A percentile compares a stretch with the other conserved stretches of the same genome.
Conservation (phyloP, 2,888 invertebrate species). For the Melipona beecheii region DNA sequence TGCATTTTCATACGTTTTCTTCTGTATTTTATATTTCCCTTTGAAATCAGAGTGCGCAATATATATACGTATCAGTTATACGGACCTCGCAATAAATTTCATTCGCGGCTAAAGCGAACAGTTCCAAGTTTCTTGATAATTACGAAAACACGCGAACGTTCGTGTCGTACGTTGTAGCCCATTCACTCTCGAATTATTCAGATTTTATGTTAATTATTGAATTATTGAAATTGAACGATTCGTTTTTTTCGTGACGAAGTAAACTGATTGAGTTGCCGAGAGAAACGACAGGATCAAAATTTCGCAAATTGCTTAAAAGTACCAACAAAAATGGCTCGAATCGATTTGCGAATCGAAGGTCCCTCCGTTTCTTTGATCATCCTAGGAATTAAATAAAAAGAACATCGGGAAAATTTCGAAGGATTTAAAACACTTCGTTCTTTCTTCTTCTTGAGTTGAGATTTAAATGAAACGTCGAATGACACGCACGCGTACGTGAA, state of each 20-base stretch:
- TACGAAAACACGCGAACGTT: not conserved
- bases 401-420: not conserved
- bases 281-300: not conserved
- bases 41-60: not conserved
- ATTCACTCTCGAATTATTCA: not conserved
- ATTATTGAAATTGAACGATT: not conserved
- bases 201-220: not conserved
- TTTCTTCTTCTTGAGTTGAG: not conserved
- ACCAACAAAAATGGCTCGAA: not conserved
- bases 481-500: not conserved
- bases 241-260: not conserved
- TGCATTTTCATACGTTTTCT: constrained; percentile 21
- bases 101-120: constrained; percentile 11
- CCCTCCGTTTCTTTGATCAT: not conserved
- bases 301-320: not conserved
- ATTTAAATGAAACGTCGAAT: not conserved
- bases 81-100: constrained; percentile 40
- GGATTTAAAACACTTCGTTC: not conserved
- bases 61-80: not conserved
- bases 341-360: not conserved
- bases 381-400: not conserved
- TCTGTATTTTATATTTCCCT: constrained; percentile 24
- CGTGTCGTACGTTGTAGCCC: not conserved
- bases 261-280: not conserved
- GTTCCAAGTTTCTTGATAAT: not conserved